Base-by-base conservation (phyloP, 2,113 vertebrate species). In the Hippolais icterina region DNA sequence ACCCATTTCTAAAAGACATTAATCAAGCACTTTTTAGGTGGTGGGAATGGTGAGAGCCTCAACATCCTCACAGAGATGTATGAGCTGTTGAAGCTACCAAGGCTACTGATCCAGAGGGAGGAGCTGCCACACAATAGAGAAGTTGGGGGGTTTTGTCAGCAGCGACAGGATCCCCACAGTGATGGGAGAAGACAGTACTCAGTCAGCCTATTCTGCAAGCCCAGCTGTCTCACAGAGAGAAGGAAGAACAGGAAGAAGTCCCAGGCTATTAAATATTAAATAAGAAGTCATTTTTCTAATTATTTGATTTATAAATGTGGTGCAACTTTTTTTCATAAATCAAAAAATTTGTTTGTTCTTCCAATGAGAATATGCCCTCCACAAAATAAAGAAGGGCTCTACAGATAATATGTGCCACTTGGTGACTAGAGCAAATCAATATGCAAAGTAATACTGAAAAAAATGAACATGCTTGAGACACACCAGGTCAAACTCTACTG, bases 1-100 rank as follows among this genome's bases (percentile, higher is more conserved):
- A 59, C 19, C 31, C 37, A 71, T 78, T 76, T 66, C 65, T 53
- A 68, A 52, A 87, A n/a, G 31, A 42, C 24, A 75, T 12, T 28
- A 39, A 52, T n/a, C 25, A 39, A 59, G 49, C 9, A 13, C n/a
- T 47, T 47, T 17, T 11, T 10, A 89, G 39, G 33, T 21, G 66
- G 31, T 1, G 6, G 53, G 46, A 79, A 68, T 5, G 25, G 42
- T 52, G 44, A 61, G 44, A 82, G 41, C 25, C 42, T 28, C 57
- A 76, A 12, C 5, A 56, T 19, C 37, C 44, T 71, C 68, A 47
- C 11, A 74, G 60, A 21, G 18, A 61, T 35, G n/a, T 20, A 49
- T 1, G 31, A 75, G 25, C 44, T 37, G 16, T 1, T 20, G 47
- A 57, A 39, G 27, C 39, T 39, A 19, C 25, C 0, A 0, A 61